Percentiles rank a stretch among this genome's conserved stretches.
Evolutionary conservation across 2,113 vertebrate species (phyloP).

Genomic region (Rhabdornis inornatus): DNA sequence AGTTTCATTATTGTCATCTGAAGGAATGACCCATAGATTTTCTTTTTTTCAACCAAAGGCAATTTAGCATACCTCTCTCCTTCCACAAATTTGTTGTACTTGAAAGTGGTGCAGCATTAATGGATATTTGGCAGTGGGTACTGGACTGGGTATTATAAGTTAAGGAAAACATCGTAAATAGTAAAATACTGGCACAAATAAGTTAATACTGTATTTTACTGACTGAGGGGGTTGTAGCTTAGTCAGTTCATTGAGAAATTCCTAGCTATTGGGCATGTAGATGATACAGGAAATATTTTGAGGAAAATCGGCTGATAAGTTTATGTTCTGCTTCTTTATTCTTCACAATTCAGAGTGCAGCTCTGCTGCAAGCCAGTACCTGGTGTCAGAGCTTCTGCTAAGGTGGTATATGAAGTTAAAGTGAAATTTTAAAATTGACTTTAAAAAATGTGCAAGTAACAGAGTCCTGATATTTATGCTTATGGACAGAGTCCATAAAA

Average conservation of each 20-base stretch:
- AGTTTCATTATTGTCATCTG: background rate
- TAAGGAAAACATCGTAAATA: background rate
- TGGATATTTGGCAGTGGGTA: background rate
- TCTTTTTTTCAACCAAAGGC: background rate
- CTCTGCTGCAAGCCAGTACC: background rate
- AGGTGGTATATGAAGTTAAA: background rate
- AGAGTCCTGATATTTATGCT: background rate
- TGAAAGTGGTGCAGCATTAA: background rate
- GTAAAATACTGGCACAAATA: background rate
- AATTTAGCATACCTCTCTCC: background rate
- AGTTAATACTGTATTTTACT: background rate
- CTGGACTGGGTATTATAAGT: background rate
- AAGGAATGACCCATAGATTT: background rate
- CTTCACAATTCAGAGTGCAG: background rate
- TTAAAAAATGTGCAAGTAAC: background rate
- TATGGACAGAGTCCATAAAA: background rate
- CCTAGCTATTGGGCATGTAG: background rate
- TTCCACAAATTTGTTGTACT: background rate
- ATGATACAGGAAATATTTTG: background rate
- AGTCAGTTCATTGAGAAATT: background rate
- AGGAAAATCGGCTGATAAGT: background rate
- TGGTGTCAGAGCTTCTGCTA: background rate
- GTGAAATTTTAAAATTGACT: background rate
- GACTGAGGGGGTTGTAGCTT: background rate
- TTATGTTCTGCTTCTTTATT: background rate